Percentiles rank a stretch among this genome's conserved stretches.
Evolutionary conservation across 2,888 invertebrate species (phyloP).

Genomic region (Eudiplozoon nipponicum): DNA sequence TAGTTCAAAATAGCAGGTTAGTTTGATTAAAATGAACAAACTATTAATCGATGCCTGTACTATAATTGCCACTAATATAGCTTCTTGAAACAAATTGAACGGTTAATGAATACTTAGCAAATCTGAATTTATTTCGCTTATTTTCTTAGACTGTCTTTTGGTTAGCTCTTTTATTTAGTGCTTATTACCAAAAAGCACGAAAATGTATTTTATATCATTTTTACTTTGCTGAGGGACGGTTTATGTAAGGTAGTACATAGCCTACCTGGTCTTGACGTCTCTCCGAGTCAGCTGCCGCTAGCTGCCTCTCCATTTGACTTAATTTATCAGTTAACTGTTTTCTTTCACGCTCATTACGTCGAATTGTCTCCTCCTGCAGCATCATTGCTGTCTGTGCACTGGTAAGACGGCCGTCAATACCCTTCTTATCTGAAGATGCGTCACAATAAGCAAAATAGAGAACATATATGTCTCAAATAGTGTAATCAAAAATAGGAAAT

Average conservation of each 20-base stretch:
- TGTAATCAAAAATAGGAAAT: neutral
- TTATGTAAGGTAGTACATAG: neutral
- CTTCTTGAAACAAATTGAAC: no score
- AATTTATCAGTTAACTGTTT: constrained; percentile 26
- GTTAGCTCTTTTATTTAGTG: no score
- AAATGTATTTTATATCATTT: no score
- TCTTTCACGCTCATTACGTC: constrained; percentile 27
- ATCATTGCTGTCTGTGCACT: constrained; percentile 27
- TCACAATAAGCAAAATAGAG: neutral
- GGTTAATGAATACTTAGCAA: no score
- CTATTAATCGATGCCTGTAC: no score
- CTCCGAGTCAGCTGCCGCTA: constrained; percentile 24
- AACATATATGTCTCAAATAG: neutral
- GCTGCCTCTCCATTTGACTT: constrained; percentile 22
- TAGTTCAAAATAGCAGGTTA: no score
- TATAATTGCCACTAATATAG: no score
- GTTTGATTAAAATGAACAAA: no score
- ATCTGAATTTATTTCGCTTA: no score
- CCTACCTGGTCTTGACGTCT: constrained; percentile 24
- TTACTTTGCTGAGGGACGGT: constrained; percentile 20
- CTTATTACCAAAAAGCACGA: no score
- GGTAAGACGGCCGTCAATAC: constrained; percentile 26
- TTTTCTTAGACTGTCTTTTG: no score
- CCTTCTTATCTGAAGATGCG: constrained; percentile 24
- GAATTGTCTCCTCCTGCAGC: constrained; percentile 32